A percentile compares a stretch with the other conserved stretches of the same genome.
Evolutionary conservation across 2,888 invertebrate genomes (phyloP).

Genomic region (Cheilosia vulpina): DNA sequence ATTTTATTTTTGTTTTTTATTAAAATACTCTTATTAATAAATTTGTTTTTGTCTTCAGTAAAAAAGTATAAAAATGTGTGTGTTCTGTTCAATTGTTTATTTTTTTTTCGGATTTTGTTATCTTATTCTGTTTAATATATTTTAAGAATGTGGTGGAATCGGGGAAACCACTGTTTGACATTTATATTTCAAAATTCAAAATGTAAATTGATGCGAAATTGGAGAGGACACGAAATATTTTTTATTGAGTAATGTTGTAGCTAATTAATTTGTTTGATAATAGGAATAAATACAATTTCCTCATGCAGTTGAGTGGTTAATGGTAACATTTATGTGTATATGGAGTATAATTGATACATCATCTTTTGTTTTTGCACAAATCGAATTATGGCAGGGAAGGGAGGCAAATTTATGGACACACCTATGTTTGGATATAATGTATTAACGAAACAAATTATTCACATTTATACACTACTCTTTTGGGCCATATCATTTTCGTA

Average conservation of each 20-base stretch:
- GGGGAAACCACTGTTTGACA: constrained; percentile 62
- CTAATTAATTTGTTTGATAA: constrained; percentile 32
- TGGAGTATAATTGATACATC: constrained; percentile 46
- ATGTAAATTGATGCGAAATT: constrained; percentile 53
- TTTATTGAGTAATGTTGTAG: constrained; percentile 26
- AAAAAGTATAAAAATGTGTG: constrained; percentile 68
- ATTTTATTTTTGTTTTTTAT: constrained; percentile 16
- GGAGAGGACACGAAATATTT: constrained; percentile 31
- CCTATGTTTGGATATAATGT: constrained; percentile 5
- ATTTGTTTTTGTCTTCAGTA: constrained; percentile 42
- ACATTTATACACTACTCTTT: constrained; percentile 59
- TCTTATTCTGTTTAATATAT: constrained; percentile 7
- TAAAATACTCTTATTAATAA: constrained; percentile 48
- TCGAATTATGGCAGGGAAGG: not conserved
- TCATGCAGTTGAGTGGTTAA: constrained; percentile 36
- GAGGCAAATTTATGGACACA: constrained; percentile 30
- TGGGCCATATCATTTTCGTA: constrained; percentile 33
- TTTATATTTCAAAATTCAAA: constrained; percentile 40
- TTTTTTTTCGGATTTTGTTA: constrained; percentile 27
- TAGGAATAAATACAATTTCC: constrained; percentile 35
- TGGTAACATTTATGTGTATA: constrained; percentile 45
- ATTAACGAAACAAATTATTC: constrained; percentile 34
- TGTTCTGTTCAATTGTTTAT: constrained; percentile 45
- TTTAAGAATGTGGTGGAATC: constrained; percentile 53
- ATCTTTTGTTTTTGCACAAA: constrained; percentile 31